Percentiles rank a stretch among this genome's conserved stretches.
phyloP scores from a whole-genome alignment of 2,797 vertebrate species.

The Poeciliopsis infans region DNA sequence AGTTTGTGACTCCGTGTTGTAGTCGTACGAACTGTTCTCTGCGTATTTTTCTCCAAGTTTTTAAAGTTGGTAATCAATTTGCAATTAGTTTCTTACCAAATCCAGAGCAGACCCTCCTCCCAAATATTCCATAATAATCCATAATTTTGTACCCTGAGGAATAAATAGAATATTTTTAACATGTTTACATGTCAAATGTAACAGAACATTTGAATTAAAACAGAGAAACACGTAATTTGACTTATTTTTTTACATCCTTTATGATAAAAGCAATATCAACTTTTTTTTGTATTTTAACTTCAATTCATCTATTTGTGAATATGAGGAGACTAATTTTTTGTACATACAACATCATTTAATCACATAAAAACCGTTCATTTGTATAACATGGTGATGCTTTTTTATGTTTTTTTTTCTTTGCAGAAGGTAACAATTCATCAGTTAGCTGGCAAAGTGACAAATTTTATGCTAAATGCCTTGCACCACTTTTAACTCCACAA shows the following conservation, averaged over 20 bases:
- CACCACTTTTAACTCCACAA: not conserved
- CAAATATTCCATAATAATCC: constrained; percentile 99
- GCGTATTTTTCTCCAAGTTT: not conserved
- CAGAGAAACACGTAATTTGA: not conserved
- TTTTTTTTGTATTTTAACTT: not conserved
- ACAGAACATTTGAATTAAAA: not conserved
- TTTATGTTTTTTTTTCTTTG: too few species aligned
- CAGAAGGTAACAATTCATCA: not conserved
- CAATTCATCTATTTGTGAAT: not conserved
- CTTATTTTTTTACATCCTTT: not conserved
- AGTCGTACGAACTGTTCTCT: not conserved
- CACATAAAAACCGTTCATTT: too few species aligned
- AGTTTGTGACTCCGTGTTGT: not conserved
- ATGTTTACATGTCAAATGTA: not conserved
- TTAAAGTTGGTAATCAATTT: not conserved
- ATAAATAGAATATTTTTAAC: constrained; percentile 19
- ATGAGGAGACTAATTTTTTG: not conserved
- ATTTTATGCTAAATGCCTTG: not conserved
- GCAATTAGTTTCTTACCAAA: constrained; percentile 84
- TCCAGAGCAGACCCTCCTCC: constrained; percentile 97
- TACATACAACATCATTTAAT: too few species aligned
- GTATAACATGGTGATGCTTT: too few species aligned
- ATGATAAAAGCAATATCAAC: not conserved
- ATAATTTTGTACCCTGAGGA: constrained; percentile 94
- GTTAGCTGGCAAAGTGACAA: too few species aligned